These are phyloP conservation scores for Rhinopomastus cyanomelas DNA, from an alignment of 2,113 vertebrate species.

Conservation along the genomic window DNA sequence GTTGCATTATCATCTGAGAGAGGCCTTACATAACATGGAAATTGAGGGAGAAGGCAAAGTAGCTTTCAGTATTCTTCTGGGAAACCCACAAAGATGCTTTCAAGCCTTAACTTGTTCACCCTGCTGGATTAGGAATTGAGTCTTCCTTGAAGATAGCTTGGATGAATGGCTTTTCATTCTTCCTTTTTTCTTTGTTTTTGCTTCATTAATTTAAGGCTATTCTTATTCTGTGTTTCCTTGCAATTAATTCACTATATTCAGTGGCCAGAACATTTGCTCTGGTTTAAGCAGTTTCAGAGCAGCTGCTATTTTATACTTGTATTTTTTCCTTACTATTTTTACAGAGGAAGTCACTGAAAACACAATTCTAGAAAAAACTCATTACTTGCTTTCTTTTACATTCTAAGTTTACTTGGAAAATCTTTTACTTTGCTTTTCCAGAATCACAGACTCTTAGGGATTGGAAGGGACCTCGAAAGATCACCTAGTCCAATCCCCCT, in stretches of 20 bases:
- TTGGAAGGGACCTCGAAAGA: too few relatives aligned
- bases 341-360: neutral
- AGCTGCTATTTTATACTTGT: neutral
- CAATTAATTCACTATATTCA: neutral
- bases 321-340: neutral
- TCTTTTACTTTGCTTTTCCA: neutral
- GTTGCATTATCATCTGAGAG: neutral
- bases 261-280: neutral
- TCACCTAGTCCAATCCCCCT: too few relatives aligned
- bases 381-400: neutral
- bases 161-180: neutral
- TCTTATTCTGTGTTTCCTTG: neutral
- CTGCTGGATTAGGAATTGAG: neutral
- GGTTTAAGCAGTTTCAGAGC: neutral
- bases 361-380: neutral
- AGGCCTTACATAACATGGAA: neutral
- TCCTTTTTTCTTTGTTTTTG: neutral
- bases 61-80: neutral
- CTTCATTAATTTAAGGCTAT: neutral
- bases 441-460: too few relatives aligned
- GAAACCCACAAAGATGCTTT: neutral
- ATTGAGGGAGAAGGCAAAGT: neutral
- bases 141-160: neutral
- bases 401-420: too few relatives aligned
- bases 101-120: neutral